Conservation (phyloP, 1,140 invertebrate species). For the Aphelenchoides fujianensis region DNA sequence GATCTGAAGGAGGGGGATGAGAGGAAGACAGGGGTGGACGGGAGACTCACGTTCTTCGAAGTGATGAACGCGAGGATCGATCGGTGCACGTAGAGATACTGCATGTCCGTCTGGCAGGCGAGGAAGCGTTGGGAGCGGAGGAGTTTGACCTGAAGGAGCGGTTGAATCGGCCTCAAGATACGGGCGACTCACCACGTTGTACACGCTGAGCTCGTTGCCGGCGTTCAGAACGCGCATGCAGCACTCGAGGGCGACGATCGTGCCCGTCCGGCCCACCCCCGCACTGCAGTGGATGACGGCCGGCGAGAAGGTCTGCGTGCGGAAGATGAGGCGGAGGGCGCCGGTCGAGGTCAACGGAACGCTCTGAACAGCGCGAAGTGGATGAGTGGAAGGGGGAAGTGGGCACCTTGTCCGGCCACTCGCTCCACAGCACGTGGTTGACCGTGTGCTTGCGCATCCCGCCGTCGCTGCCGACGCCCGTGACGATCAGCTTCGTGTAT, state of each 20-base stretch:
- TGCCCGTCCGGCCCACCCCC: constrained; percentile 47
- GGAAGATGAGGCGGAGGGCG: constrained; percentile 39
- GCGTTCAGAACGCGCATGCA: constrained; percentile 38
- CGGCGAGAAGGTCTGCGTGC: constrained; percentile 49
- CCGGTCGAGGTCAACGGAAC: constrained; percentile 37
- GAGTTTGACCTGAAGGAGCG: too few species aligned
- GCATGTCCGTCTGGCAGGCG: constrained; percentile 52
- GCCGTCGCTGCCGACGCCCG: constrained; percentile 33
- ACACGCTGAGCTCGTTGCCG: constrained; percentile 43
- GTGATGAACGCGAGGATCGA: constrained; percentile 42
- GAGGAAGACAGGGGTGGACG: constrained; percentile 8
- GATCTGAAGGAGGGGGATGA: not conserved
- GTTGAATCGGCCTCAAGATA: too few species aligned
- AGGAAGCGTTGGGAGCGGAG: constrained; percentile 35
- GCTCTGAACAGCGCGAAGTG: constrained; percentile 21
- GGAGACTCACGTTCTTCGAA: constrained; percentile 39
- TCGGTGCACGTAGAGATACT: constrained; percentile 48
- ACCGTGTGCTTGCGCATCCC: constrained; percentile 28
- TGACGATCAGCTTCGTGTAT: constrained; percentile 40
- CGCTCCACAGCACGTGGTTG: constrained; percentile 46
- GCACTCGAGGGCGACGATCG: constrained; percentile 45
- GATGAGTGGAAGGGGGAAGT: not conserved
- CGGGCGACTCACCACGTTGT: constrained; percentile 45
- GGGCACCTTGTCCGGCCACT: constrained; percentile 44
- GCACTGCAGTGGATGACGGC: constrained; percentile 47